Evolutionary conservation across 1,140 invertebrate genomes (phyloP), one percentile per base, ranked within the genome.

Genomic region (Sycobia sp.): DNA sequence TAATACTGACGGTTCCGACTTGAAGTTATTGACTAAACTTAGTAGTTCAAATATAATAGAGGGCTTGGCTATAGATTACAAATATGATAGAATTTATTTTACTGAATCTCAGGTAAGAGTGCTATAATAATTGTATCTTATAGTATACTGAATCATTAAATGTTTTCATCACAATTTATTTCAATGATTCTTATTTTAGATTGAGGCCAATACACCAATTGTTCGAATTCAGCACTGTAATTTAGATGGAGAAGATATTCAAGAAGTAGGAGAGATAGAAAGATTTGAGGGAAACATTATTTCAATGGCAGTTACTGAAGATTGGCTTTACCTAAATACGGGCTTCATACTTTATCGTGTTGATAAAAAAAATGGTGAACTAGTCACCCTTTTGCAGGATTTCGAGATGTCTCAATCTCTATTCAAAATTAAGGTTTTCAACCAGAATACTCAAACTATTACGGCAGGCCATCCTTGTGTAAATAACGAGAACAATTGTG

Each of bases 71-170:
- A 39, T 62, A 7, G 60, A 62, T 20, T 39, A 29, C 0, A 16
- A 32, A 2, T 8, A 47, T 7, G 14, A 62, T 29, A 62, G 60
- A 39, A 5, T 62, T 1, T 62, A 62, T 23, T 62, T 51, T 51
- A 55, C 1, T 20, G 43, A 62, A 36, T 3, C 9, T 20, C 0
- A 4, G n/a, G 59, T 62, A 38, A 34, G 38, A 5, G 8, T 20
- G 10, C 5, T n/a, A n/a, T n/a, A 32, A 32, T 32, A 32, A 32
- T n/a, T n/a, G n/a, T n/a, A n/a, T n/a, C n/a, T n/a, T n/a, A n/a
- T n/a, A 2, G 7, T n/a, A 18, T 41, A 41, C n/a, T n/a, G n/a
- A n/a, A n/a, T n/a, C n/a, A n/a, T n/a, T n/a, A n/a, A n/a, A n/a
- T n/a, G n/a, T n/a, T n/a, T n/a, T n/a, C n/a, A n/a, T n/a, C n/a